Evolutionary conservation across 2,113 vertebrate species (phyloP).

Genomic region (Orthonyx spaldingii): DNA sequence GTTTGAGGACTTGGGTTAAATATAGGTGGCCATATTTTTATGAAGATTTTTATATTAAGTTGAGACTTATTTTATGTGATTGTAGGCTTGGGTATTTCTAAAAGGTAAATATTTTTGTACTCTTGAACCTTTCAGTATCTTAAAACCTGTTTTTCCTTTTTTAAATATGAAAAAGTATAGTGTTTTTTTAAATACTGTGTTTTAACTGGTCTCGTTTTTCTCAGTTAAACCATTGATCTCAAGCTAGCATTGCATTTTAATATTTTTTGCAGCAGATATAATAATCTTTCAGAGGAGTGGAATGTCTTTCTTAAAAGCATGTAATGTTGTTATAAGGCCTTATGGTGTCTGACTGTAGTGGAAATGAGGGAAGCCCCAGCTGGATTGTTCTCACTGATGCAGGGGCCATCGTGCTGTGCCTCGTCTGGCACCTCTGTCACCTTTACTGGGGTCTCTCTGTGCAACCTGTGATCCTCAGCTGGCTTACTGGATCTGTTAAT

Average conservation of each 20-base stretch:
- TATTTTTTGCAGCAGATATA: background rate
- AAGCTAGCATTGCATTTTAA: background rate
- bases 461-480: background rate
- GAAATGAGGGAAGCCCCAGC: background rate
- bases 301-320: background rate
- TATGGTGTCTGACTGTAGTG: background rate
- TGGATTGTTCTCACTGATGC: background rate
- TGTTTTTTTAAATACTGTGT: background rate
- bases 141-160: background rate
- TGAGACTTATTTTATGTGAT: constrained; percentile 3
- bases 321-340: background rate
- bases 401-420: rapidly evolving
- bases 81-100: constrained; percentile 5
- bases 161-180: background rate
- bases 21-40: background rate
- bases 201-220: background rate
- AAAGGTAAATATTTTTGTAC: constrained; percentile 53
- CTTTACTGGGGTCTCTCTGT: background rate
- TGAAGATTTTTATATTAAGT: constrained; percentile 24
- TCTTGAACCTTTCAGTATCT: background rate
- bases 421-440: background rate
- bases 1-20: background rate
- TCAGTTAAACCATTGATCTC: background rate
- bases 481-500: background rate
- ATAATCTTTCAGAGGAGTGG: background rate